Base-by-base conservation (phyloP, 1,140 invertebrate species). In the Samia ricini region DNA sequence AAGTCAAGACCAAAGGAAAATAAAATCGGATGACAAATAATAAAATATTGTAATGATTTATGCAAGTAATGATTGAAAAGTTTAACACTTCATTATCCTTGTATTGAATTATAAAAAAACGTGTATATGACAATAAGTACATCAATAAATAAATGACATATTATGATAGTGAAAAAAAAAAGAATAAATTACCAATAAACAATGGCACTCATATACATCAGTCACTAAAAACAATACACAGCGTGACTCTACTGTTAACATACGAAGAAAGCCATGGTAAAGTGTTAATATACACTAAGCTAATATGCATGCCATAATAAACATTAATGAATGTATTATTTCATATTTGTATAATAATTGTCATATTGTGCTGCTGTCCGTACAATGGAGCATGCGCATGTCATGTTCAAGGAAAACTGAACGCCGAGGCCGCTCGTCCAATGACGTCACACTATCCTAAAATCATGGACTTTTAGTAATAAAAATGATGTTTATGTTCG, bases 361-460 rank as follows among this genome's bases (percentile, higher is more conserved):
- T 42, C 12, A 10, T 29, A 24, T 56, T 59, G 26, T 55, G 59
- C 56, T 59, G 54, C 58, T 69, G 68, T 56, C 51, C 60, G 54
- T 24, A 55, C 24, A 55, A 23, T 23, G 1, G 15, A 26, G 56
- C 50, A 26, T 54, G 22, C 48, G 26, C 52, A 18, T 66, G 61
- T 74, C 76, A 76, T 70, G 76, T 71, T 72, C 68, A 67, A 79
- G 76, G 76, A 68, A 64, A 69, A 42, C 10, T 51, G 26, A 36
- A 18, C 33, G 42, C 1, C 58, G 60, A 74, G 71, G 74, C 21
- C 69, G 61, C 63, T 56, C 63, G 66, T 71, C 21, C 36, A 1
- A 20, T 62, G 61, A 63, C 56, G 62, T 59, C 49, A 59, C 49
- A 58, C 55, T 63, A 48, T 63, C 56, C 56, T 62, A 29, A 29